Conservation (phyloP, 2,113 vertebrate species). For the Pan troglodytes region DNA sequence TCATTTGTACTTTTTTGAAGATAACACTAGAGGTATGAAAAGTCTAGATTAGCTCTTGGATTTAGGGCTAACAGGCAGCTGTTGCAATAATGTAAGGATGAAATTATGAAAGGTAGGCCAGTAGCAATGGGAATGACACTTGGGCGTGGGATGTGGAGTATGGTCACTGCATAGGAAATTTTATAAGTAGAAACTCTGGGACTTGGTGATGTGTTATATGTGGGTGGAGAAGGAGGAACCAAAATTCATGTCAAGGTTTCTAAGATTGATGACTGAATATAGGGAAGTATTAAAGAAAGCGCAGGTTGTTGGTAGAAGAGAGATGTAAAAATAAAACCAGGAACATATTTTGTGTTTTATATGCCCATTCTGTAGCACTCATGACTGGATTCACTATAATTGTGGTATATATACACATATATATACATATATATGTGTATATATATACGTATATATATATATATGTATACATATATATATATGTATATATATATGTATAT, state of each 20-base stretch:
- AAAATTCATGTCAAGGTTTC: not conserved
- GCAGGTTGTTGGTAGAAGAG: not conserved
- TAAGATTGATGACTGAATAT: not conserved
- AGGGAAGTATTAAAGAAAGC: not conserved
- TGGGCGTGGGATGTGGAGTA: no score
- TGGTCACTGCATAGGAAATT: not conserved
- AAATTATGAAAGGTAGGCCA: not conserved
- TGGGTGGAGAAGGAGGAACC: not conserved
- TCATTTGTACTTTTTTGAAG: not conserved
- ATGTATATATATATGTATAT: no score
- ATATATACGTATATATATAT: no score
- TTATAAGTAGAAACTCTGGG: not conserved
- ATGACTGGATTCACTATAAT: not conserved
- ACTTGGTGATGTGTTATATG: not conserved
- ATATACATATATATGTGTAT: no score
- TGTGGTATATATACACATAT: not conserved
- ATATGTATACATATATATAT: no score
- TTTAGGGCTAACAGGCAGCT: not conserved
- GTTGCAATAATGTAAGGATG: not conserved
- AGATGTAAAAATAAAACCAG: conserved; percentile 2
- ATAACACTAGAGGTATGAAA: not conserved
- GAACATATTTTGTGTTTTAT: not conserved
- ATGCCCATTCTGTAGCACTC: not conserved
- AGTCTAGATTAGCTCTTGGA: not conserved
- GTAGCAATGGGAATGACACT: not conserved